A percentile compares a stretch with the other conserved stretches of the same genome.
Conservation (phyloP, 2,888 invertebrate genomes). For the Anoplius nigerrimus region DNA sequence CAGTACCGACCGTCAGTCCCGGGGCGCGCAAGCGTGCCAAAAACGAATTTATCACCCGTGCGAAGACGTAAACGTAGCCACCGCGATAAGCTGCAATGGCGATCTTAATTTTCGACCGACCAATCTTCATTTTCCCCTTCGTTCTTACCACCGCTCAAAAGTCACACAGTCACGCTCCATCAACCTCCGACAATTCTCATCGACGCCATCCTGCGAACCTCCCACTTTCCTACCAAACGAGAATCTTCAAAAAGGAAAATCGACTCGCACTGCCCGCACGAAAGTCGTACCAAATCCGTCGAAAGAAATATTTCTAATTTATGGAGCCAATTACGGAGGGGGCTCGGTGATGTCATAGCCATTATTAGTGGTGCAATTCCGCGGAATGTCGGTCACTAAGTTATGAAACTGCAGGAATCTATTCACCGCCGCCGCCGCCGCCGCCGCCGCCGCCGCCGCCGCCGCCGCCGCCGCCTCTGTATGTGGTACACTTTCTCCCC, state of each 20-base stretch:
- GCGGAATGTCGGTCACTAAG: conserved; percentile 71
- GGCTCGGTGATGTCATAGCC: conserved; percentile 63
- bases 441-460: no score
- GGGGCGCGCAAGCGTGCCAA: neutral
- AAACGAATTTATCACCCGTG: neutral
- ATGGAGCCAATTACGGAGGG: conserved; percentile 53
- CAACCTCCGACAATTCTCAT: neutral
- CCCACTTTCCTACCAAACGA: no score
- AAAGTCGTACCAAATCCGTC: conserved; percentile 10
- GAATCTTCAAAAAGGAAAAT: conserved; percentile 6
- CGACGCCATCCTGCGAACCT: conserved; percentile 18
- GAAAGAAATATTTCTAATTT: conserved; percentile 51
- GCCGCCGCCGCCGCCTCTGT: conserved; percentile 34
- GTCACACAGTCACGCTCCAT: no score
- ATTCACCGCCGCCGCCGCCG: conserved; percentile 50
- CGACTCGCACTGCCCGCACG: neutral
- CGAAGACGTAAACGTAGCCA: neutral
- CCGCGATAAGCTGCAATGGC: neutral
- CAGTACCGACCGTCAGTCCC: no score
- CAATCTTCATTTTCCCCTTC: no score
- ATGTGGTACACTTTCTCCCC: conserved; percentile 67
- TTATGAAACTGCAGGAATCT: conserved; percentile 72
- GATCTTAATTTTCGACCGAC: neutral
- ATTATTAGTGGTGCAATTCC: conserved; percentile 69
- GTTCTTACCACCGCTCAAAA: no score